Base-by-base conservation (phyloP, 2,113 vertebrate genomes). In the Andinoacara biseriatus region DNA sequence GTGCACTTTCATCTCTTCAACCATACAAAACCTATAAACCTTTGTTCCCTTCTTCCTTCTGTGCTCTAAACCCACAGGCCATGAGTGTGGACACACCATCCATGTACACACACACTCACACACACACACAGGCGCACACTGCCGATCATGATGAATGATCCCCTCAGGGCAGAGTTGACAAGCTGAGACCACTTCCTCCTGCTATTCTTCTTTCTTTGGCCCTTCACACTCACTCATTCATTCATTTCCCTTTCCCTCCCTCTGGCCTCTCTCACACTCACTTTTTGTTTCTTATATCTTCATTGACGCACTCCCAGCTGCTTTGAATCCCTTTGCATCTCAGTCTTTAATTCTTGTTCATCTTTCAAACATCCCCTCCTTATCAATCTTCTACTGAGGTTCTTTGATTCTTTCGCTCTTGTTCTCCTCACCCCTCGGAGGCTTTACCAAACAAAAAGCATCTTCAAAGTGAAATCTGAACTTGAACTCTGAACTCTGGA, bases 391-490 rank as follows among this genome's bases (percentile, higher is more conserved):
- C 76, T 58, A 2, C 74, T n/a, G 22, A 33, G 54, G 15, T 63
- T 79, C 87, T 93, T 88, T 89, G 87, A 94, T 90, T 88, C 13
- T 62, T 17, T 54, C 4, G 8, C 84, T 86, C 43, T 74, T 52
- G 18, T 80, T 40, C 74, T 78, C 80, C 40, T 87, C 60, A 1
- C 38, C 81, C 74, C 76, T 87, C 14, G 0, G 35, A 83, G 89
- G 75, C 84, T 88, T 85, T 74, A 20, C 84, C 89, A 93, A 92
- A 94, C 87, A 93, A 90, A 92, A 75, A 86, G 80, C 80, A 83
- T 93, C 88, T 91, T 93, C 91, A 95, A 93, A 94, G 92, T 85
- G 80, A 94, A 91, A 92, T 92, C 74, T 89, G 87, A 94, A 92
- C 88, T 92, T 93, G 91, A 93, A 89, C 89, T 90, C 38, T 90